phyloP scores from a whole-genome alignment of 2,888 invertebrate genomes.

The Macaria liturata region DNA sequence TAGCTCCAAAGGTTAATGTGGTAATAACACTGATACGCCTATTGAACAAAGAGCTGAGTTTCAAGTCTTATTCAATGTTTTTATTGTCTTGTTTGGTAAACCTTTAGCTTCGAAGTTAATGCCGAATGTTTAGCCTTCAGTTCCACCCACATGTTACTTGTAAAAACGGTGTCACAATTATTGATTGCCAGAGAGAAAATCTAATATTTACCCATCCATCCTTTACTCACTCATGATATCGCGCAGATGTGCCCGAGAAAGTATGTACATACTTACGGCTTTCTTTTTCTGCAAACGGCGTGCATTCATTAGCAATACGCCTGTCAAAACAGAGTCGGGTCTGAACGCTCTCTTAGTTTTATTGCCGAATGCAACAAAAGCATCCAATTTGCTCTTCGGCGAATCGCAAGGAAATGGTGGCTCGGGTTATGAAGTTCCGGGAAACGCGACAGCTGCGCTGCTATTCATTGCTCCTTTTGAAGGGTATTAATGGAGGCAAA shows the following conservation, averaged over 20 bases:
- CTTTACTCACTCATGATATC: conserved; percentile 41
- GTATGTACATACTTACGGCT: conserved; percentile 43
- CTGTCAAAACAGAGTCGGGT: conserved; percentile 39
- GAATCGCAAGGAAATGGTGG: conserved; percentile 29
- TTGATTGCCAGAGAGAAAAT: no score
- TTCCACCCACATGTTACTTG: no score
- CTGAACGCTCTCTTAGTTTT: conserved; percentile 37
- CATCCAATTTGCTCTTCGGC: conserved; percentile 27
- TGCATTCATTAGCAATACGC: conserved; percentile 50
- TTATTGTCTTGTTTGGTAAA: no score
- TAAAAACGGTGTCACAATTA: no score
- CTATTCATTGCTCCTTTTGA: conserved; percentile 29
- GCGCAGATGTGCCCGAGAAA: conserved; percentile 55
- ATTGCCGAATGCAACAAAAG: conserved; percentile 27
- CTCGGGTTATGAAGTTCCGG: conserved; percentile 31
- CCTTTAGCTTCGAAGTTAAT: no score
- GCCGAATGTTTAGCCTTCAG: no score
- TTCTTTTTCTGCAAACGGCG: conserved; percentile 59
- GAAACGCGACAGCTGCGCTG: conserved; percentile 32
- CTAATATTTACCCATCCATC: conserved; percentile 38
- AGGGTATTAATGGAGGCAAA: conserved; percentile 32
- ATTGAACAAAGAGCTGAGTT: conserved; percentile 5
- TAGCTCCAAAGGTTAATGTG: conserved; percentile 31
- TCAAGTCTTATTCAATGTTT: no score
- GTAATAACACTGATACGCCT: conserved; percentile 20